Evolutionary conservation across 2,113 vertebrate species (phyloP), one percentile per base, ranked within the genome.

Genomic region (Thermophis baileyi): DNA sequence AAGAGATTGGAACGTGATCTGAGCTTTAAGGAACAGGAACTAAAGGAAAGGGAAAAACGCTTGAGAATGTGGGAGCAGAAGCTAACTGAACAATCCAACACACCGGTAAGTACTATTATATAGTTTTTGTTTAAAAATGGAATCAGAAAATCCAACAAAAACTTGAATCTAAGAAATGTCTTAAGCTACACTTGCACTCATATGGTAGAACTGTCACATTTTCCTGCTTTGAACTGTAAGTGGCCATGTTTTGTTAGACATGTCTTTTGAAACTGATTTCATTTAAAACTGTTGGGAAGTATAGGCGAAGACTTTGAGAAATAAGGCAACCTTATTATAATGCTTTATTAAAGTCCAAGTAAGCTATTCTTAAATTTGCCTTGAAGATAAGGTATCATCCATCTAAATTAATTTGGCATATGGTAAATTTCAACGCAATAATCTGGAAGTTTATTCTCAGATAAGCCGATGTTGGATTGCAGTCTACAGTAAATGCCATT

Each of bases 51-150:
- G 93, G 99, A 99, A 95, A 98, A 97, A 46, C 99, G 98, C 27
- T 97, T 99, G 88, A 99, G 98, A 97, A 98, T 99, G 98, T 99
- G 99, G 99, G 99, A 99, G 98, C 98, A 98, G 95, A 99, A 99
- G 96, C 98, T 99, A 96, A 98, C 99, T 0, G 99, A 99, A 91
- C 99, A 99, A 96, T 99, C 99, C 96, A 99, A 98, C 97, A 98
- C 98, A 92, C 99, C 99, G 96, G 99, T 99, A 97, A 99, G 99
- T 98, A 95, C 89, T n/a, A 51, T 87, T 53, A 18, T 27, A 92
- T 92, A 90, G 93, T 94, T 88, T 93, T 0, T 90, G 87, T 94
- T 90, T 93, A 85, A 57, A 90, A 51, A 49, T 50, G 22, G 57
- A 20, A 89, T 16, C 69, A 87, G 85, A 44, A 6, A 91, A 49